phyloP scores from a whole-genome alignment of 2,888 invertebrate species.

The Lypha dubia region DNA sequence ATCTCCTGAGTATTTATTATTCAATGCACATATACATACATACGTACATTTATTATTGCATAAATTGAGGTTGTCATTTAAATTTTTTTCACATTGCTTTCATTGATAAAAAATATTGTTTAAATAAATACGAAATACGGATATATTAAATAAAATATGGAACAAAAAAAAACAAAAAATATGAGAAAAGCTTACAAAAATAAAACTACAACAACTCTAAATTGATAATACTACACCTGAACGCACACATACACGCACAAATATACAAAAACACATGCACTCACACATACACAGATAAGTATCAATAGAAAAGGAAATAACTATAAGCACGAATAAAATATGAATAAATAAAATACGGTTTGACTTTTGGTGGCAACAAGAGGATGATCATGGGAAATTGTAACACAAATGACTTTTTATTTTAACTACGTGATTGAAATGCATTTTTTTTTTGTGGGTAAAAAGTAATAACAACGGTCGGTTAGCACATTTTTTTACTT shows the following conservation, averaged over 20 bases:
- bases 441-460: not conserved
- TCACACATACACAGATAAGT: not conserved
- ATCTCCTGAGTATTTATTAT: not conserved
- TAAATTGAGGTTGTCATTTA: constrained; percentile 67
- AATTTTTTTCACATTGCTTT: constrained; percentile 71
- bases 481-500: not conserved
- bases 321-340: constrained; percentile 3
- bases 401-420: constrained; percentile 50
- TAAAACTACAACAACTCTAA: constrained; percentile 20
- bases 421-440: constrained; percentile 3
- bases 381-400: constrained; percentile 10
- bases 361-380: not conserved
- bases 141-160: constrained; percentile 40
- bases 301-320: not conserved
- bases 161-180: not conserved
- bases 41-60: too few relatives aligned
- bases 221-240: constrained; percentile 26
- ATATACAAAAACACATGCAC: not conserved
- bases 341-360: constrained; percentile 39
- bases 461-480: not conserved
- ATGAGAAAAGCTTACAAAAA: constrained; percentile 3
- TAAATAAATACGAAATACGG: constrained; percentile 59
- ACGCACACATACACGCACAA: too few relatives aligned
- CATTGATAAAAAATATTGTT: constrained; percentile 52
- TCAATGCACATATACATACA: not conserved